Evolutionary conservation across 2,888 invertebrate genomes (phyloP), one percentile per base, ranked within the genome.

Genomic region (Xanthia icteritia): DNA sequence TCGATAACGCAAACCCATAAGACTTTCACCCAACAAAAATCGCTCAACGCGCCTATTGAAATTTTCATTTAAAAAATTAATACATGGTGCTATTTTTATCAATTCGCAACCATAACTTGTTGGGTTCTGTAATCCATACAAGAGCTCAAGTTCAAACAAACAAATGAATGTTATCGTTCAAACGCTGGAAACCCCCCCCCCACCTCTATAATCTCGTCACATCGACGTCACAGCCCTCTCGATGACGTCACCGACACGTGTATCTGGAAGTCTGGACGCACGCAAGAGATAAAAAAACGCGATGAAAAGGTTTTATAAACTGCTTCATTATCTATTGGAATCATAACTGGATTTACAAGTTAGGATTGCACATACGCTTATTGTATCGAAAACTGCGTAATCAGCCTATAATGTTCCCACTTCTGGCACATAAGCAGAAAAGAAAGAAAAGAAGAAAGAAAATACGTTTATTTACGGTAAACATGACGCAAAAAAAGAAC

Each of bases 141-240:
- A 36, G 66, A 60, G 60, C 48, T 76, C 48, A 70, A 63, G 56
- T 79, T 65, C 48, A 80, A 71, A 70, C 51, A 76, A 63, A 39
- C 51, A 76, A 63, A 39, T 65, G 27, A 68, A 39, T n/a, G 54
- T 66, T 81, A 77, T 81, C 77, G 60, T 69, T 70, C 69, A 66
- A 67, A 60, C 56, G 23, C 23, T 71, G 5, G 15, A 71, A 45
- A 36, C n/a, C 61, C 8, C 15, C 60, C 36, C 13, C 23, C 6
- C 13, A 4, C 13, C 13, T 36, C 23, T 66, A 8, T 27, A 27
- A 36, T 54, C 20, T 58, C 61, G 72, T 69, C 72, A 65, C 9
- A 23, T 23, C 67, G 23, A 73, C 82, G 82, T 83, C 82, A 82
- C 63, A 20, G n/a, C 31, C 31, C 42, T 36, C 51, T 27, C 45